Evolutionary conservation across 2,888 invertebrate species (phyloP).

Genomic region (Erebia epiphron): DNA sequence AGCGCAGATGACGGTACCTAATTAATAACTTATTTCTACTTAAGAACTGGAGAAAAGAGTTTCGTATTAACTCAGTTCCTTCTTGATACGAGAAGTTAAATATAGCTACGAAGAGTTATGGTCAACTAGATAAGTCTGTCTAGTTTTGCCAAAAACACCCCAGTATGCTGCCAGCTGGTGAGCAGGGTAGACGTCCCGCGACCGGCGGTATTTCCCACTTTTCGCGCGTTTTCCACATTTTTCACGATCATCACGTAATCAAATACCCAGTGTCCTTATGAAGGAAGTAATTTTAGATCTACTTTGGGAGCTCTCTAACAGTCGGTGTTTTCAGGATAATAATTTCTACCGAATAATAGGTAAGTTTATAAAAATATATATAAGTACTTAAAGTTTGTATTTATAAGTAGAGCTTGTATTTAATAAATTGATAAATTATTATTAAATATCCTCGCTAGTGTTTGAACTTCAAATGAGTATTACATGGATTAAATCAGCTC

Average conservation of each 20-base stretch:
- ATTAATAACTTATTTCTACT: neutral
- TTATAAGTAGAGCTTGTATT: no score
- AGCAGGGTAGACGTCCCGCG: constrained; percentile 56
- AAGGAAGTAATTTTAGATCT: constrained; percentile 64
- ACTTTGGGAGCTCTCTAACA: constrained; percentile 56
- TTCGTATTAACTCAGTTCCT: neutral
- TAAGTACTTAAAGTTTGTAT: no score
- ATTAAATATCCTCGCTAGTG: no score
- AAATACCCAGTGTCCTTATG: constrained; percentile 66
- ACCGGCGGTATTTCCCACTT: constrained; percentile 36
- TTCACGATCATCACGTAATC: constrained; percentile 49
- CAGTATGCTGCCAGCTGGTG: constrained; percentile 66
- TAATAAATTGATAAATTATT: no score
- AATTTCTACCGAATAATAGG: constrained; percentile 74
- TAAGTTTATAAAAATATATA: constrained; percentile 43
- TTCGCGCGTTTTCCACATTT: constrained; percentile 52
- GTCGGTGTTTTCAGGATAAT: constrained; percentile 65
- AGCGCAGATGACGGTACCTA: no score
- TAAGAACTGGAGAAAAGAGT: neutral
- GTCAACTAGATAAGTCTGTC: constrained; percentile 53
- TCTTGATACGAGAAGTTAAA: constrained; percentile 9
- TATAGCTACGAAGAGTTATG: constrained; percentile 35
- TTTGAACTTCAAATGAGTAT: no score
- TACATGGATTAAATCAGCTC: no score
- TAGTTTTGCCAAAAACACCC: constrained; percentile 69